Evolutionary conservation across 2,888 invertebrate species (phyloP), one percentile per base, ranked within the genome.

Genomic region (Iphiclides podalirius): DNA sequence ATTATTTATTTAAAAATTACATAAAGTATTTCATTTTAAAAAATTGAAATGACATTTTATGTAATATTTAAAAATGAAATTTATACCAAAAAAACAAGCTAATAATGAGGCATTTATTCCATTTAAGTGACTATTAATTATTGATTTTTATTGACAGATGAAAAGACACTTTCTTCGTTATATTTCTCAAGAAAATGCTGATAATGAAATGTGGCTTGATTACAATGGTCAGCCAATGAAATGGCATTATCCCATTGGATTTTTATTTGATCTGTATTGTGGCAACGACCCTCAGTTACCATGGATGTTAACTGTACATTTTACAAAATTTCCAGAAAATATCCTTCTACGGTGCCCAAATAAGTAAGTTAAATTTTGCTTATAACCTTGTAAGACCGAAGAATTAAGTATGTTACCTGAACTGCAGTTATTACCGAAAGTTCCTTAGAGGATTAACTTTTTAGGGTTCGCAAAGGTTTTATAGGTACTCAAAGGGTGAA

Each of bases 271-370:
- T 86, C 84, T 98, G 52, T 85, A 85, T 41, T 90, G 92, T 64
- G 78, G 85, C 1, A 90, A 90, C 49, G 95, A 95, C 36, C 89
- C 93, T 17, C 91, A 92, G 59, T 89, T 98, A 31, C 99, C 99
- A 0, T 99, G 99, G 99, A 93, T 91, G 62, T 89, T 99, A 17
- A 96, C 95, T 16, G 96, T 98, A 9, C 98, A 98, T 77, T 98
- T 98, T 80, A 94, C 96, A 63, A 95, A 96, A 75, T 98, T 98
- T 79, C 98, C 98, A 9, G 96, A 97, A 70, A 92, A 94, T 40
- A 90, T 95, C 63, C 89, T 99, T n/a, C 92, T 98, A 60, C 94
- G 94, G 72, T 96, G 97, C 72, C 92, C 92, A 41, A 95, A 93
- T 69, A 95, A 95, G 96, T 96, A 90, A 69, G 61, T 60, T 23